Evolutionary conservation across 2,113 vertebrate species (phyloP).

Genomic region (Neofelis nebulosa): DNA sequence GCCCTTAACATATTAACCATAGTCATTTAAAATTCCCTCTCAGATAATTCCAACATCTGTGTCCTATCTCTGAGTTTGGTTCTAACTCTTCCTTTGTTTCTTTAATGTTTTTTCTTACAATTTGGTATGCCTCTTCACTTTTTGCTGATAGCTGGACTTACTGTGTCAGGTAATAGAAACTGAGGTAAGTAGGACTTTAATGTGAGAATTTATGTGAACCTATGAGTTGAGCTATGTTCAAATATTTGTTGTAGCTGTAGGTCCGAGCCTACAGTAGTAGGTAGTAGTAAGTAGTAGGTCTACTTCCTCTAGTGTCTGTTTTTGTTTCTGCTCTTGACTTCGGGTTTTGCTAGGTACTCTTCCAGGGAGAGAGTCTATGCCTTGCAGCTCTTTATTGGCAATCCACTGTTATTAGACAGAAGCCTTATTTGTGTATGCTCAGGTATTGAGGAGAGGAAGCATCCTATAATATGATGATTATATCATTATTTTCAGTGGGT

Average conservation of each 20-base stretch:
- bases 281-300: not conserved
- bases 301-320: accelerated
- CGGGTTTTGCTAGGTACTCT: not conserved
- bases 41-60: not conserved
- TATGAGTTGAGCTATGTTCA: not conserved
- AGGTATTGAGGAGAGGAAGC: accelerated
- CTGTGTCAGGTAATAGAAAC: not conserved
- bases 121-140: not conserved
- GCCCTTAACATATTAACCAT: not conserved
- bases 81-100: not conserved
- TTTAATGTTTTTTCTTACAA: not conserved
- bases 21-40: not conserved
- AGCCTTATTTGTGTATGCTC: not conserved
- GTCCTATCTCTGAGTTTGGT: not conserved
- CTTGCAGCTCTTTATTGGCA: not conserved
- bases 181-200: not conserved
- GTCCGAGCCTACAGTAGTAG: not conserved
- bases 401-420: not conserved
- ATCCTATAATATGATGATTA: not conserved
- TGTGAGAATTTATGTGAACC: not conserved
- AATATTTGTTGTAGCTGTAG: not conserved
- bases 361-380: not conserved
- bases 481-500: not conserved
- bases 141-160: not conserved
- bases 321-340: not conserved